These are phyloP conservation scores for Dendrolimus pini DNA, from an alignment of 2,888 invertebrate genomes.

Conservation along the genomic window DNA sequence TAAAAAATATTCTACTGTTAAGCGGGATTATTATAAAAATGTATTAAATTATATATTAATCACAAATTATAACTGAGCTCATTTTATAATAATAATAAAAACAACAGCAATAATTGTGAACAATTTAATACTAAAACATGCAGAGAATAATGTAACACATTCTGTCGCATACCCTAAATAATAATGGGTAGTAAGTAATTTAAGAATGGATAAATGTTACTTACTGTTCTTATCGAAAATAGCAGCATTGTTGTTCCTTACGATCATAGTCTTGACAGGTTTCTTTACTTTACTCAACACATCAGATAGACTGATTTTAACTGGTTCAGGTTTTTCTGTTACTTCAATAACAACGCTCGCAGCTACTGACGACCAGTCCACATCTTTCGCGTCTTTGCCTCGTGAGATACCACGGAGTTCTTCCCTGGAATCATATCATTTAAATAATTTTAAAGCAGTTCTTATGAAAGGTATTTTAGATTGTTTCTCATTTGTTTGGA, in stretches of 20 bases:
- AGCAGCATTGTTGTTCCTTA: constrained; percentile 68
- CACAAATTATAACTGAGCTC: no score
- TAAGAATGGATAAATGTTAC: constrained; percentile 22
- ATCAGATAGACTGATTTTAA: constrained; percentile 86
- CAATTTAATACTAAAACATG: no score
- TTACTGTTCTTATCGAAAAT: constrained; percentile 79
- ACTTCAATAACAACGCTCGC: constrained; percentile 74
- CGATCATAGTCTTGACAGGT: constrained; percentile 75
- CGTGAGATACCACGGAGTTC: constrained; percentile 90
- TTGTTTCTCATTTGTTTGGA: no score
- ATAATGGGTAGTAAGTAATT: no score
- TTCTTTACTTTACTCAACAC: constrained; percentile 82
- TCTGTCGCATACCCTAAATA: no score
- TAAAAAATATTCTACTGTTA: no score
- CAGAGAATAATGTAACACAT: no score
- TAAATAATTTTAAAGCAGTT: not conserved
- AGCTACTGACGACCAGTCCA: constrained; percentile 90
- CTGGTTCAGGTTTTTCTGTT: constrained; percentile 83
- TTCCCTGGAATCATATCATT: constrained; percentile 73
- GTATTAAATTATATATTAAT: no score
- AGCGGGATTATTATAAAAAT: no score
- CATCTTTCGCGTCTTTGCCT: constrained; percentile 88
- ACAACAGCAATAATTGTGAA: no score
- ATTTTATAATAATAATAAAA: no score
- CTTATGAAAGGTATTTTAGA: no score